phyloP scores from a whole-genome alignment of 1,140 invertebrate genomes.

The Ostrea edulis region DNA sequence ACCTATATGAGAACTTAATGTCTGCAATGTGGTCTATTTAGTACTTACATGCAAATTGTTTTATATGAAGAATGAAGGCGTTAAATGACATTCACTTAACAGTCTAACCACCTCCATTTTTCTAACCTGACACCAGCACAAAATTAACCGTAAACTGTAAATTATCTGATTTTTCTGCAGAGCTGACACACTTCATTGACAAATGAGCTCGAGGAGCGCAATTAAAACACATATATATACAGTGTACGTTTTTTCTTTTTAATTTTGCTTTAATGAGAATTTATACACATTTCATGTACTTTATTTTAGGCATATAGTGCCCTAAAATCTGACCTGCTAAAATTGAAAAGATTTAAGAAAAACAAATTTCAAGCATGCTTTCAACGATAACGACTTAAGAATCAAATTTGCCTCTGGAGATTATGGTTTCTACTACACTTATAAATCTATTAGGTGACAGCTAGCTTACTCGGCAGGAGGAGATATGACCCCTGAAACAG shows the following conservation, averaged over 20 bases:
- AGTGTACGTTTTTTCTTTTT: too few relatives aligned
- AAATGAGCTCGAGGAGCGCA: background rate
- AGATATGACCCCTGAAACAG: background rate
- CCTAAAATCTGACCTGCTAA: too few relatives aligned
- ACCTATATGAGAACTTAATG: background rate
- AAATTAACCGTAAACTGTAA: background rate
- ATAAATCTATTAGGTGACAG: background rate
- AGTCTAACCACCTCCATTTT: background rate
- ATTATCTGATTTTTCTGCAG: background rate
- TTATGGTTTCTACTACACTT: background rate
- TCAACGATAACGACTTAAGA: background rate
- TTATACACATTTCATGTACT: background rate
- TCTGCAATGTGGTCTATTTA: background rate
- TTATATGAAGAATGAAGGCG: background rate
- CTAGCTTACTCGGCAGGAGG: too few relatives aligned
- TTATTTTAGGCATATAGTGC: background rate
- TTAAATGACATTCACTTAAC: background rate
- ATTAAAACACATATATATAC: background rate
- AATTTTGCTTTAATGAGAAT: background rate
- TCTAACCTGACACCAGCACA: background rate
- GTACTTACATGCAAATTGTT: background rate
- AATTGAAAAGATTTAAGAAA: background rate
- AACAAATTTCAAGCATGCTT: background rate
- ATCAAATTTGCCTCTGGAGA: background rate
- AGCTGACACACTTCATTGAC: conserved; percentile 1